Conservation (phyloP, 2,113 vertebrate species). For the Circaetus cinerascens region DNA sequence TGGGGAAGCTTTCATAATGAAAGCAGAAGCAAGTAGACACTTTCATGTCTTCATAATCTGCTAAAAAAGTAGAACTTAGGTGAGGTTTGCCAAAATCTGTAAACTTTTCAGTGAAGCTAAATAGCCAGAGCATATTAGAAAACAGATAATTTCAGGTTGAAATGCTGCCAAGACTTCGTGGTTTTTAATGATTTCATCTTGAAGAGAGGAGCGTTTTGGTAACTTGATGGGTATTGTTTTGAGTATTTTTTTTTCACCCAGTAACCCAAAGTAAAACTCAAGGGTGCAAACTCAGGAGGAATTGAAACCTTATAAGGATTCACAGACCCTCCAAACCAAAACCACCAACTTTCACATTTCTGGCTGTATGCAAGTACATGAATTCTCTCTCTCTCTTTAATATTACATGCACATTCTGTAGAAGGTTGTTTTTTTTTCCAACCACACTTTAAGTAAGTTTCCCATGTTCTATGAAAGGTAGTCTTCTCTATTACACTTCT, state of each 20-base stretch:
- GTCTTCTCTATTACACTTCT: neutral
- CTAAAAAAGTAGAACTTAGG: neutral
- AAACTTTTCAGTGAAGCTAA: neutral
- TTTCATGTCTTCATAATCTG: neutral
- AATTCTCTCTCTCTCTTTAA: neutral
- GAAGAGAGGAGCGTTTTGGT: neutral
- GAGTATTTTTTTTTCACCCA: neutral
- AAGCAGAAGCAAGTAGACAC: conserved; percentile 18
- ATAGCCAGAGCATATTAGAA: neutral
- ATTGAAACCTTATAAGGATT: conserved; percentile 19
- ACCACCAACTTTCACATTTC: conserved; percentile 33
- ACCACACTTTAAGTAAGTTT: neutral
- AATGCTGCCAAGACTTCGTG: neutral
- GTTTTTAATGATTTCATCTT: neutral
- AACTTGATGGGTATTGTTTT: neutral
- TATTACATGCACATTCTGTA: neutral
- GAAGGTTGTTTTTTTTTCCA: neutral
- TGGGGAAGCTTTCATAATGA: neutral
- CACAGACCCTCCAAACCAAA: conserved; percentile 9
- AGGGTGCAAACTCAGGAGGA: neutral
- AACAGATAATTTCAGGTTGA: neutral
- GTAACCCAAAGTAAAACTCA: neutral
- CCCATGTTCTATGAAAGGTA: neutral
- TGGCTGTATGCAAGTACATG: neutral
- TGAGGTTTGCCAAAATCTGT: neutral